Conservation (phyloP, 2,113 vertebrate genomes). For the Dicentrarchus labrax region DNA sequence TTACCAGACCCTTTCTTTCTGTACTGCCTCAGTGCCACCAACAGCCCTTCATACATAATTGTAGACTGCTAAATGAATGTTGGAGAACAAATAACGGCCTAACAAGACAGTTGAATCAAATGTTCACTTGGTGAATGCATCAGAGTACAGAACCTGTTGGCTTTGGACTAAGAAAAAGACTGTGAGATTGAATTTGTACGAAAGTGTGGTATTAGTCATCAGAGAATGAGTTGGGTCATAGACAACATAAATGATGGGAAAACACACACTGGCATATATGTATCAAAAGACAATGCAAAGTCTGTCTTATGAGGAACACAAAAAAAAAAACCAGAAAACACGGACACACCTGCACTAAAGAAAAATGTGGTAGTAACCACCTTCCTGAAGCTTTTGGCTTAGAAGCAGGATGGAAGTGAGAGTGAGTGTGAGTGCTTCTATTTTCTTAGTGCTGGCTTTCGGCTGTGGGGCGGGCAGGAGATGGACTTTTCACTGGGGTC, state of each 20-base stretch:
- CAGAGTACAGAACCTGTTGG: background rate
- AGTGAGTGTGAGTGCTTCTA: conserved; percentile 43
- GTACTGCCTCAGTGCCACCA: conserved; percentile 18
- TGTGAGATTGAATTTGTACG: background rate
- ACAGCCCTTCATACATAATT: conserved; percentile 21
- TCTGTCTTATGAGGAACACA: background rate
- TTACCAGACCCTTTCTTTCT: conserved; percentile 32
- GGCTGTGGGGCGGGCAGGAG: conserved; percentile 36
- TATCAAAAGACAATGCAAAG: background rate
- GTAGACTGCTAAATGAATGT: conserved; percentile 43
- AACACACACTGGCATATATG: background rate
- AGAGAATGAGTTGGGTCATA: background rate
- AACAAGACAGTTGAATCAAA: conserved; percentile 10
- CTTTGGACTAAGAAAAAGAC: background rate
- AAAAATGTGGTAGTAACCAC: conserved; percentile 21
- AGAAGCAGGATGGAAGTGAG: conserved; percentile 29
- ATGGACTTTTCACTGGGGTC: conserved; percentile 56
- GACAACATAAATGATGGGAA: background rate
- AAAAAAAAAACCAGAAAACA: background rate
- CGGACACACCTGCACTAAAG: background rate
- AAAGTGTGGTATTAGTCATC: background rate
- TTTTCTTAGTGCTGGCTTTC: conserved; percentile 44
- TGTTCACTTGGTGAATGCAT: background rate
- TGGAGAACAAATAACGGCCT: conserved; percentile 34
- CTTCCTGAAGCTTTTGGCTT: conserved; percentile 52